Percentiles rank a stretch among this genome's conserved stretches.
Conservation (phyloP, 2,113 vertebrate genomes). For the Typhlomys cinereus region DNA sequence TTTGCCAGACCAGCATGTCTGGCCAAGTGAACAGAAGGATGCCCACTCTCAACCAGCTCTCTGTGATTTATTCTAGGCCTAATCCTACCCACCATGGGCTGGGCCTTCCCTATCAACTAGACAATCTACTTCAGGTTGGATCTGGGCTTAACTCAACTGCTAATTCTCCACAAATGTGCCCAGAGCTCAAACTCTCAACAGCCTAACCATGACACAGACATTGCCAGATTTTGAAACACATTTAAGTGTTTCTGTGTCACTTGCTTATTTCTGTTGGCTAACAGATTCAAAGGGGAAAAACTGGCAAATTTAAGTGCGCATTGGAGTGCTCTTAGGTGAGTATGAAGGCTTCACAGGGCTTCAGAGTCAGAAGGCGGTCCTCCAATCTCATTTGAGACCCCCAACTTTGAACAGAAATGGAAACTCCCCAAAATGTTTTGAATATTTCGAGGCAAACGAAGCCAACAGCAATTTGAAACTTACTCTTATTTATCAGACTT, state of each 20-base stretch:
- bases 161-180: no score
- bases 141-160: no score
- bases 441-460: not conserved
- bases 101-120: no score
- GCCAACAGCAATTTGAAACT: constrained; percentile 18
- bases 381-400: not conserved
- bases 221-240: not conserved
- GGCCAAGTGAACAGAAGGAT: no score
- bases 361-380: not conserved
- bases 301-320: not conserved
- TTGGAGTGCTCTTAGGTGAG: constrained; percentile 15
- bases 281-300: not conserved
- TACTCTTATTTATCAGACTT: constrained; percentile 35
- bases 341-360: constrained; percentile 21
- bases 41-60: no score
- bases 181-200: no score
- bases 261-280: constrained; percentile 37
- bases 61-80: no score
- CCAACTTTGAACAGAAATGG: not conserved
- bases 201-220: no score
- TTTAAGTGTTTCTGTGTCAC: constrained; percentile 14
- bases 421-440: not conserved
- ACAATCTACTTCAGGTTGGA: no score
- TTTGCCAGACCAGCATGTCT: no score
- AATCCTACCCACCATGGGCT: no score